phyloP scores from a whole-genome alignment of 2,888 invertebrate genomes.

The Drosophila basisetae region DNA sequence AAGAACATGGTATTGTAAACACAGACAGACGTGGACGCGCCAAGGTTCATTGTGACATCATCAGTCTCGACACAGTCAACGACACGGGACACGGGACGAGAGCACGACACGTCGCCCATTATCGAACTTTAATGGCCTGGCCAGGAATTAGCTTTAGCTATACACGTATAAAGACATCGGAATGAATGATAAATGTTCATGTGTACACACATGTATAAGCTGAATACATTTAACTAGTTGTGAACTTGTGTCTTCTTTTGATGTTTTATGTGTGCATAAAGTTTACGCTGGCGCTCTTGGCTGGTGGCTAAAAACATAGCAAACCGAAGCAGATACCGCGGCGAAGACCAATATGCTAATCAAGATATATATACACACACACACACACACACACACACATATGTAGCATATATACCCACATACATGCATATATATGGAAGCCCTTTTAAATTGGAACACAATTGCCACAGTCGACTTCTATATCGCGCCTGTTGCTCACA shows the following conservation, averaged over 20 bases:
- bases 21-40: constrained; percentile 48
- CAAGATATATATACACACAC: background rate
- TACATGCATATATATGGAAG: background rate
- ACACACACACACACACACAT: background rate
- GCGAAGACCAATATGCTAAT: constrained; percentile 2
- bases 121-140: constrained; percentile 79
- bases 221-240: constrained; percentile 46
- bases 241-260: constrained; percentile 25
- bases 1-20: constrained; percentile 2
- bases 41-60: constrained; percentile 78
- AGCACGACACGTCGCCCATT: constrained; percentile 63
- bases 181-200: constrained; percentile 3
- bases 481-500: constrained; percentile 47
- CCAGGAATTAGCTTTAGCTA: constrained; percentile 77
- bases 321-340: background rate
- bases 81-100: constrained; percentile 76
- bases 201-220: background rate
- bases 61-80: constrained; percentile 71
- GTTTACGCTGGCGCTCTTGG: constrained; percentile 29
- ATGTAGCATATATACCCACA: background rate
- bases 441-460: constrained; percentile 1
- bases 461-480: constrained; percentile 2
- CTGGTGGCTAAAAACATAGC: constrained; percentile 12
- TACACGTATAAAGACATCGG: background rate
- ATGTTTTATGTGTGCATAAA: constrained; percentile 14